A percentile compares a stretch with the other conserved stretches of the same genome.
Conservation (phyloP, 2,797 vertebrate genomes). For the Antennarius maculatus region DNA sequence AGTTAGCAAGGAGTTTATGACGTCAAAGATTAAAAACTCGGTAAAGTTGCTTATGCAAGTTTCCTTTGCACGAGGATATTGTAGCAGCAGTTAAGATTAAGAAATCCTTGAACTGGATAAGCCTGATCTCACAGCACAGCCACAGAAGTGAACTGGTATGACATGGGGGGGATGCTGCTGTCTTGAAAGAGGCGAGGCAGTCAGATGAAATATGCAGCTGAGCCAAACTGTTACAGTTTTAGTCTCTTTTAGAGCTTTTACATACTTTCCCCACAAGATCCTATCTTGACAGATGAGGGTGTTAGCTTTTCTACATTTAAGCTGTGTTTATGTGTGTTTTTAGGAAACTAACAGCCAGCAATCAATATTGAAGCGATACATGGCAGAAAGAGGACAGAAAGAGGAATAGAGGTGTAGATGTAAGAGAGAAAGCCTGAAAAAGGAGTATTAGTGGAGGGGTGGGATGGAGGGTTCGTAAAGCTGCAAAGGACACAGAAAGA, state of each 20-base stretch:
- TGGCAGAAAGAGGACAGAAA: no score
- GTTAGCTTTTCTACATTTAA: constrained; percentile 24
- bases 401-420: constrained; percentile 18
- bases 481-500: constrained; percentile 45
- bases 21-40: constrained; percentile 31
- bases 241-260: constrained; percentile 20
- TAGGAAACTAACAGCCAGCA: background rate
- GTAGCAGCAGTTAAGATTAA: constrained; percentile 33
- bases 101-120: constrained; percentile 37
- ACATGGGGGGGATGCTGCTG: constrained; percentile 38
- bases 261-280: constrained; percentile 4
- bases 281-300: constrained; percentile 19
- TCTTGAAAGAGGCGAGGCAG: constrained; percentile 30
- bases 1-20: constrained; percentile 15
- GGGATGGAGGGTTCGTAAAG: constrained; percentile 35
- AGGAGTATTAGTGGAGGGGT: constrained; percentile 25
- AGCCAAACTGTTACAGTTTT: constrained; percentile 24
- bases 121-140: constrained; percentile 29
- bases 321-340: background rate
- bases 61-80: constrained; percentile 12
- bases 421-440: constrained; percentile 6
- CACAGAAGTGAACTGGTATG: constrained; percentile 13
- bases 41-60: constrained; percentile 6
- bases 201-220: constrained; percentile 26
- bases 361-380: background rate